These are phyloP conservation scores for Dinocampus coccinellae DNA, from an alignment of 2,888 invertebrate genomes.

Conservation along the genomic window DNA sequence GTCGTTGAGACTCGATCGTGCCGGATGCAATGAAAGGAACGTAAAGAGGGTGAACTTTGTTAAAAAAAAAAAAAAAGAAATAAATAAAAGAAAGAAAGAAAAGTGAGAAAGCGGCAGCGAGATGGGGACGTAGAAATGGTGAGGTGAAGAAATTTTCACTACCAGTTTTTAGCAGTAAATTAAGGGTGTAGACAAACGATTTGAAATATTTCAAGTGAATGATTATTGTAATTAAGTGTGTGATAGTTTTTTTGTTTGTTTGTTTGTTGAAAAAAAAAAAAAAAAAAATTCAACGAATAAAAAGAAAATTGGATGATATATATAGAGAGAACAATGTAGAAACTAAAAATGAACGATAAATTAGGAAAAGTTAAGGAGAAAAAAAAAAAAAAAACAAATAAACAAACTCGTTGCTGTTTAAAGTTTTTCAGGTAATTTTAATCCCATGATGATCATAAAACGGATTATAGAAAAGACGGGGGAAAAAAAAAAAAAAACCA, in stretches of 20 bases:
- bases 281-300: background rate
- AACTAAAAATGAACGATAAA: slow-evolving; percentile 1
- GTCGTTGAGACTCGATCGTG: slow-evolving; percentile 6
- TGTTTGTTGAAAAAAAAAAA: background rate
- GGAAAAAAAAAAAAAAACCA: no score
- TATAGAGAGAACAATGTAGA: background rate
- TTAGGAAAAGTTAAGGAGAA: background rate
- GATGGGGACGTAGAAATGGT: no score
- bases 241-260: slow-evolving; percentile 1
- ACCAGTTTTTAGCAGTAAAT: slow-evolving; percentile 36
- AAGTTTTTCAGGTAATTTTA: slow-evolving; percentile 28
- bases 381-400: no score
- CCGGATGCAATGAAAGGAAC: background rate
- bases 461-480: slow-evolving; percentile 14
- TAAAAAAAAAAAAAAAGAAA: background rate
- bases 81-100: background rate
- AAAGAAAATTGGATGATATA: background rate
- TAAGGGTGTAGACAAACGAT: slow-evolving; percentile 35
- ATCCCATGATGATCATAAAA: slow-evolving; percentile 31
- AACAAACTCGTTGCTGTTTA: background rate
- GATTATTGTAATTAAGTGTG: background rate
- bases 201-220: background rate
- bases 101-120: no score
- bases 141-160: background rate
- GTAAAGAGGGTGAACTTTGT: background rate